These are phyloP conservation scores for Galagoides demidoff DNA, from an alignment of 2,797 vertebrate species.

Conservation along the genomic window DNA sequence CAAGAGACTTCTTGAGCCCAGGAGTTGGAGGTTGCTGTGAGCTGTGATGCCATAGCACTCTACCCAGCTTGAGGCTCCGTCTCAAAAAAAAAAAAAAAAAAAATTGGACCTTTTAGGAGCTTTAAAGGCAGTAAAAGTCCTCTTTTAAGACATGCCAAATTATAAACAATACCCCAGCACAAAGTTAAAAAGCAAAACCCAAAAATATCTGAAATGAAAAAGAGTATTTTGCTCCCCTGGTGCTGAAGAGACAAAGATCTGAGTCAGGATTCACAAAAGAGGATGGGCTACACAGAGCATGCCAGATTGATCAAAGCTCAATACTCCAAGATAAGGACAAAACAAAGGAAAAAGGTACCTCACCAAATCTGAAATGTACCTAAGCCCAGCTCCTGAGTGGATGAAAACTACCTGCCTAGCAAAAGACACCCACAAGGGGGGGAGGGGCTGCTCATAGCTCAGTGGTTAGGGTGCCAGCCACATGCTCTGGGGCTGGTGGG, in stretches of 20 bases:
- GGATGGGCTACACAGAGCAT: not conserved
- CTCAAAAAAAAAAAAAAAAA: no score
- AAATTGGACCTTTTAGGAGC: not conserved
- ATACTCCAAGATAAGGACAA: not conserved
- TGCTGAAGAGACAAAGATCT: not conserved
- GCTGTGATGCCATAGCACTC: no score
- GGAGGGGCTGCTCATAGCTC: no score
- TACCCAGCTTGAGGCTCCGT: no score
- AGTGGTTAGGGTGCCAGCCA: no score
- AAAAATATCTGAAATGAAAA: not conserved
- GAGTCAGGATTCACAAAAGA: not conserved
- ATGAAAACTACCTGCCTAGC: not conserved
- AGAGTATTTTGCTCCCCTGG: not conserved
- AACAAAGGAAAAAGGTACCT: not conserved
- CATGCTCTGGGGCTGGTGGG: no score
- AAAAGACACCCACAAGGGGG: not conserved
- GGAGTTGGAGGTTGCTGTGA: no score
- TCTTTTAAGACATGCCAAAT: not conserved
- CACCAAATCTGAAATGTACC: not conserved
- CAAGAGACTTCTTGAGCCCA: no score
- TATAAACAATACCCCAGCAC: not conserved
- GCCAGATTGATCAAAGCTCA: not conserved
- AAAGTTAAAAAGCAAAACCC: not conserved
- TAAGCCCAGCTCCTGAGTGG: not conserved
- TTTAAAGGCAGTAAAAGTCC: not conserved